Conservation (phyloP, 2,113 vertebrate species). For the Tinamus guttatus region DNA sequence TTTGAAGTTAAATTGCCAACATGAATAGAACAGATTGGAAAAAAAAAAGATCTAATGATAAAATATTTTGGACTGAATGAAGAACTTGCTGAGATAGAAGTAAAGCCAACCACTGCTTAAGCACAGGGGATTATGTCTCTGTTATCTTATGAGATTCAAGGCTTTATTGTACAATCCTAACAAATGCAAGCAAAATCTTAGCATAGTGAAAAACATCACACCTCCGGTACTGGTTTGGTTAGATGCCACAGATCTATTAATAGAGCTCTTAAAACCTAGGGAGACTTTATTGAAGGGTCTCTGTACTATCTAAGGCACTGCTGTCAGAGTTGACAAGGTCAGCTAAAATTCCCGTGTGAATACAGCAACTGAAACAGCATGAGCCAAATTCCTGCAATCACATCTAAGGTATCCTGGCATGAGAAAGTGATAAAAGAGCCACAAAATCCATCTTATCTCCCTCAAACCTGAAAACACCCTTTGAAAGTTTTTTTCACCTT, state of each 20-base stretch:
- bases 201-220: constrained; percentile 44
- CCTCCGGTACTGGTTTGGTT: background rate
- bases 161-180: background rate
- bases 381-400: constrained; percentile 29
- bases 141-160: background rate
- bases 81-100: background rate
- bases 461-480: constrained; percentile 58
- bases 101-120: background rate
- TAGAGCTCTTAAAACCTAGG: constrained; percentile 60
- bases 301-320: constrained; percentile 59
- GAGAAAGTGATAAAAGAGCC: constrained; percentile 69
- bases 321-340: constrained; percentile 74
- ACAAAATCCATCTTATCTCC: constrained; percentile 62
- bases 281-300: constrained; percentile 12
- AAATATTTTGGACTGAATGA: background rate
- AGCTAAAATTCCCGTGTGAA: constrained; percentile 70
- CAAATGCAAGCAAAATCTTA: constrained; percentile 11
- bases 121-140: background rate
- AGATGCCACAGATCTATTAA: constrained; percentile 71
- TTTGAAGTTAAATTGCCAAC: background rate
- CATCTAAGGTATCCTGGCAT: constrained; percentile 53
- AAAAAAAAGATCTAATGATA: background rate
- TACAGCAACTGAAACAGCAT: background rate
- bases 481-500: constrained; percentile 45
- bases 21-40: background rate